These are phyloP conservation scores for Odontomyia ornata DNA, from an alignment of 2,888 invertebrate species.

Conservation along the genomic window DNA sequence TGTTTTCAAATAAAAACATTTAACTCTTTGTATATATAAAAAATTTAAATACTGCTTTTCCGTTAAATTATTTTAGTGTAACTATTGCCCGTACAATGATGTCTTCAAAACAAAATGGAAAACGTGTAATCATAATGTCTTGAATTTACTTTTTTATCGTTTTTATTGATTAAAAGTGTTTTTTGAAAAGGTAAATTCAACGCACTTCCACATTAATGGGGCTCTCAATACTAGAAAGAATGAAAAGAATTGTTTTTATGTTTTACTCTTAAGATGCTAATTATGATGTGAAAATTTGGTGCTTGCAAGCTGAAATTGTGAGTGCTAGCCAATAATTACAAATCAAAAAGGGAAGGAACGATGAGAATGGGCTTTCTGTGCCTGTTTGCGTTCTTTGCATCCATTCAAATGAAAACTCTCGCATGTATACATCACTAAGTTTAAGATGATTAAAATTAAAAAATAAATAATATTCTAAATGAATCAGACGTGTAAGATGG, in stretches of 20 bases:
- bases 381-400: neutral
- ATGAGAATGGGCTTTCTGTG: slow-evolving; percentile 13
- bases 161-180: slow-evolving; percentile 29
- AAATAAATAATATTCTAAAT: slow-evolving; percentile 12
- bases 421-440: slow-evolving; percentile 27
- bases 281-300: slow-evolving; percentile 2
- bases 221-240: neutral
- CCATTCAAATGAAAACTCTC: slow-evolving; percentile 15
- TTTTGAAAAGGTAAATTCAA: slow-evolving; percentile 20
- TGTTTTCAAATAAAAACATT: neutral
- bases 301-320: neutral
- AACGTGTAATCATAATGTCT: neutral
- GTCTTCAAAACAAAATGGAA: neutral
- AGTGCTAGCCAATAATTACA: neutral
- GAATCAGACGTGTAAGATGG: slow-evolving; percentile 6
- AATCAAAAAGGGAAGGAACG: neutral
- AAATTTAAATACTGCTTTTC: neutral
- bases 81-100: neutral
- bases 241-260: neutral
- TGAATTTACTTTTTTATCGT: slow-evolving; percentile 29
- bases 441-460: neutral
- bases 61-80: neutral
- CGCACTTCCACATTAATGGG: neutral
- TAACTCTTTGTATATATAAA: neutral
- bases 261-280: neutral